Base-by-base conservation (phyloP, 2,888 invertebrate genomes). In the Drosophila emarginata region DNA sequence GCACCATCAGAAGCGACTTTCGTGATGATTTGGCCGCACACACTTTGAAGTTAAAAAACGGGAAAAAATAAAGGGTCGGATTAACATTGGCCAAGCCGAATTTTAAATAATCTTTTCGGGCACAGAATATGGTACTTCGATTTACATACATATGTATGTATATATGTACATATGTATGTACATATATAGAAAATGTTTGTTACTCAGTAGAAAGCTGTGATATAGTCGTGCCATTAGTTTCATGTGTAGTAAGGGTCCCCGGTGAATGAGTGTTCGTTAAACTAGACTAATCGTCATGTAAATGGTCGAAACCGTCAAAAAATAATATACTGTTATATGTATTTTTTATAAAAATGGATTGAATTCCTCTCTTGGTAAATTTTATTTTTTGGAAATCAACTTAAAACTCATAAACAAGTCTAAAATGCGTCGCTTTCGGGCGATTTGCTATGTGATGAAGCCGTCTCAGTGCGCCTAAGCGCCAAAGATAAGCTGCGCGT, bases 321-420 rank as follows among this genome's bases (percentile, higher is more conserved):
- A n/a, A n/a, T n/a, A n/a, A 28, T 32, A 9, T 32, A 32, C 32
- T 9, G 7, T n/a, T n/a, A n/a, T 15, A 15, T 4, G 5, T 32
- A 32, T 1, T 18, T 11, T 18, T 7, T 4, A 14, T 2, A n/a
- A 39, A 39, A 39, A 39, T 39, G 39, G 39, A 39, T 39, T 39
- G n/a, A 39, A 74, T 67, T 64, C 73, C 66, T 12, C 26, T 68
- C 70, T 78, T 76, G 64, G 73, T 71, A 77, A 84, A 87, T 84
- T 87, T 76, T 67, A 77, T 81, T 83, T 84, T 62, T 28, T 14
- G 73, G 72, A 81, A 75, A 83, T 81, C 84, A 87, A 87, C 81
- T 81, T 87, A 81, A 79, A 84, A 75, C 79, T 79, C 87, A 81
- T 87, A 87, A 83, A 87, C 81, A 83, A 83, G 76, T 72, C 81